Percentiles rank a stretch among this genome's conserved stretches.
phyloP scores from a whole-genome alignment of 2,888 invertebrate genomes.

The Dryadula phaetusa region DNA sequence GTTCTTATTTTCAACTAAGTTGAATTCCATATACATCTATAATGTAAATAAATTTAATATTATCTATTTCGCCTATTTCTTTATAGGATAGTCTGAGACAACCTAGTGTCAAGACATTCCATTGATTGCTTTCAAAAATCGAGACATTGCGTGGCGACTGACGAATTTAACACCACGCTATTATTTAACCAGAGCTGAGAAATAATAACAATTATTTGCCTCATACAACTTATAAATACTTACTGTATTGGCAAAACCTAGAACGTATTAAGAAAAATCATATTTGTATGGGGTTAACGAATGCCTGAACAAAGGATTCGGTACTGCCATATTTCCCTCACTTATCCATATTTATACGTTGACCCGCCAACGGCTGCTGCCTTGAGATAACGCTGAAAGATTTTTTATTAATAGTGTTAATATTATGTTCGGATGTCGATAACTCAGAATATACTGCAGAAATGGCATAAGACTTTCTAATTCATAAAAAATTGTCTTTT shows the following conservation, averaged over 20 bases:
- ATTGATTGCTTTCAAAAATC: no score
- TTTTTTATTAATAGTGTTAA: constrained; percentile 66
- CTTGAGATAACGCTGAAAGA: constrained; percentile 57
- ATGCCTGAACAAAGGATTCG: constrained; percentile 42
- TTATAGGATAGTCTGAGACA: no score
- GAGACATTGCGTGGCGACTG: no score
- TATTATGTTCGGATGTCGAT: constrained; percentile 46
- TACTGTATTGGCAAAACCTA: not conserved
- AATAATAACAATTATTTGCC: no score
- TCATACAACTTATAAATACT: not conserved
- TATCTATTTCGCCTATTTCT: no score
- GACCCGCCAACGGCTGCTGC: constrained; percentile 69
- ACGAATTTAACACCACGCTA: no score
- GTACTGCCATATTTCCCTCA: constrained; percentile 68
- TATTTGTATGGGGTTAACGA: constrained; percentile 28
- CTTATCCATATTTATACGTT: constrained; percentile 80
- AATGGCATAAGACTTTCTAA: not conserved
- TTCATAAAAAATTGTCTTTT: not conserved
- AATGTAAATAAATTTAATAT: no score
- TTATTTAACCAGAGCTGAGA: no score
- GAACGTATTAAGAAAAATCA: constrained; percentile 11
- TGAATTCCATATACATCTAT: no score
- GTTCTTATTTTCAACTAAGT: no score
- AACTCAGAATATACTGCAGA: not conserved
- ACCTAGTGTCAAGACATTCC: no score